Conservation (phyloP, 2,888 invertebrate species). For the Pheosia gnoma region DNA sequence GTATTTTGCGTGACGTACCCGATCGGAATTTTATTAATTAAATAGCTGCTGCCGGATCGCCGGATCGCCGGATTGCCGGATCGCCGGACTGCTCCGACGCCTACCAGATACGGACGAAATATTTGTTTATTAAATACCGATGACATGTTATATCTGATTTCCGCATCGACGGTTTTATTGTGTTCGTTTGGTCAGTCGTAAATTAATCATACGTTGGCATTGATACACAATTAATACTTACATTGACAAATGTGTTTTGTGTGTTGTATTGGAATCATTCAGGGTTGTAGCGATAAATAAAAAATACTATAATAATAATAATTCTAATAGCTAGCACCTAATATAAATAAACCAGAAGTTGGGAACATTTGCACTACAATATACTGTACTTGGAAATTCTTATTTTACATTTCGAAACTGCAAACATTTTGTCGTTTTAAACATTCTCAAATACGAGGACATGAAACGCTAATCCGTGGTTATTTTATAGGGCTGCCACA, state of each 20-base stretch:
- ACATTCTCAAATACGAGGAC: neutral
- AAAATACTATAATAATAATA: no score
- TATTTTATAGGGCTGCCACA: neutral
- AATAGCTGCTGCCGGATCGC: slow-evolving; percentile 19
- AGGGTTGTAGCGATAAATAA: no score
- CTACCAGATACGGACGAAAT: neutral
- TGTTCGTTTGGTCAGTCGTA: neutral
- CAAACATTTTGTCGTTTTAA: neutral
- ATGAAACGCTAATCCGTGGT: neutral
- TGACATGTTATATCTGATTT: neutral
- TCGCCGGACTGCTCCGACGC: neutral
- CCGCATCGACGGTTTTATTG: neutral
- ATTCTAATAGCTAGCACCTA: no score
- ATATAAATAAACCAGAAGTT: no score
- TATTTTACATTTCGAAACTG: neutral
- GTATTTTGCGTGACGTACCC: slow-evolving; percentile 10
- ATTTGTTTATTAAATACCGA: slow-evolving; percentile 1
- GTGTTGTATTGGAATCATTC: no score
- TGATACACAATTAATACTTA: no score
- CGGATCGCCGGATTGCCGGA: neutral
- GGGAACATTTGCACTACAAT: no score
- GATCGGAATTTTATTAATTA: slow-evolving; percentile 34
- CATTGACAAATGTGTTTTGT: no score
- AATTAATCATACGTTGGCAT: neutral
- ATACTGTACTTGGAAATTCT: neutral